These are phyloP conservation scores for Setophaga petechia DNA, from an alignment of 2,113 vertebrate genomes.

Conservation along the genomic window DNA sequence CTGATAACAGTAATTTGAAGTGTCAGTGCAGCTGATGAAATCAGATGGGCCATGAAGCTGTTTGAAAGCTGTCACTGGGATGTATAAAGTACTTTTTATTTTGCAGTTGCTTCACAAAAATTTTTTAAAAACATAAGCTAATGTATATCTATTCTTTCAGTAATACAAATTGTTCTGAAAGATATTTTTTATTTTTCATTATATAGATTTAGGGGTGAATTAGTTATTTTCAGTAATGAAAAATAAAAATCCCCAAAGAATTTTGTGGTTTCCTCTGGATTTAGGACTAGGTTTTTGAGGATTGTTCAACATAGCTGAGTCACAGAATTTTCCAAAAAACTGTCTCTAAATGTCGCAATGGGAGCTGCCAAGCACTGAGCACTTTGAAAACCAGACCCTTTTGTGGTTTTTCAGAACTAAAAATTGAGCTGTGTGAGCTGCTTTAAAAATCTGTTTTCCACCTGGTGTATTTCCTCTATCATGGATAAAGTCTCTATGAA, in stretches of 20 bases:
- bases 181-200: background rate
- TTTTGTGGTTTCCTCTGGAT: background rate
- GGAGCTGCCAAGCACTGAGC: background rate
- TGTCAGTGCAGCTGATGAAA: constrained; percentile 43
- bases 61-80: constrained; percentile 37
- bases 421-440: background rate
- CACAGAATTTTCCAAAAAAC: background rate
- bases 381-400: background rate
- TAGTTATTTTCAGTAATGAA: background rate
- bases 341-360: background rate
- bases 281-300: background rate
- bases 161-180: background rate
- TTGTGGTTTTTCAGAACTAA: background rate
- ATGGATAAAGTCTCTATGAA: background rate
- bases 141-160: background rate
- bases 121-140: background rate
- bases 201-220: background rate
- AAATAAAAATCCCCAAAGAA: background rate
- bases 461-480: background rate
- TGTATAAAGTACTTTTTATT: background rate
- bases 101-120: background rate
- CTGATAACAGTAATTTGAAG: constrained; percentile 41
- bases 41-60: constrained; percentile 47
- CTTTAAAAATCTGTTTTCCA: background rate
- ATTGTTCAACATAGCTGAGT: background rate